Evolutionary conservation across 2,113 vertebrate genomes (phyloP), one percentile per base, ranked within the genome.

Genomic region (Chloropsis cyanopogon): DNA sequence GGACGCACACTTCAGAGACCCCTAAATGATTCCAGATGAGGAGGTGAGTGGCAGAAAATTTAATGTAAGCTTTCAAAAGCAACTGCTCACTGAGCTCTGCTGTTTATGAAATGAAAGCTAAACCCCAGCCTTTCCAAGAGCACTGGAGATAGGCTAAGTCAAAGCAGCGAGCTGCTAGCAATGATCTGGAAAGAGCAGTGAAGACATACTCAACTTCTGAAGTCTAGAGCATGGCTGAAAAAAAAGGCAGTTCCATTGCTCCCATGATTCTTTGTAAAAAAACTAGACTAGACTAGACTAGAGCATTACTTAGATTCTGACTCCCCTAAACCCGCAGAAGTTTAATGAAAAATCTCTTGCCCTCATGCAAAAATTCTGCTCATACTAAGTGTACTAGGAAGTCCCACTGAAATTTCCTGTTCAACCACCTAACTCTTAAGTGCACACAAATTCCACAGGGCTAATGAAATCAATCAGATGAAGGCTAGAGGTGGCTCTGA

Each of bases 21-120:
- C 89, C 96, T 97, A 94, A 97, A 94, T n/a, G 42, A 95, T 97
- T 97, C 97, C 97, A 97, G 93, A 96, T 94, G 97, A 97, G 69
- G 95, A 92, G 56, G 50, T 90, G 95, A 97, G 94, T 94, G 95
- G 93, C 95, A 96, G 95, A 96, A 90, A 95, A 92, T 93, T 95
- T 96, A 96, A 97, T 86, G 92, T 96, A 96, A 97, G 90, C 92
- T 97, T 97, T 97, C 95, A 94, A 97, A 97, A 96, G 95, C 90
- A 96, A 93, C 96, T 97, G 84, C 93, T 96, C 94, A 88, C 86
- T 21, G 5, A 96, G 87, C 75, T 90, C 91, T 91, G 92, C 85
- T 76, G 86, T 94, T 96, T 83, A 94, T 89, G 88, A 95, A 97
- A 95, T 41, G 61, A 70, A 93, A 93, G 57, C 66, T 96, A 77